Base-by-base conservation (phyloP, 2,113 vertebrate species). In the Myiopsitta monachus region DNA sequence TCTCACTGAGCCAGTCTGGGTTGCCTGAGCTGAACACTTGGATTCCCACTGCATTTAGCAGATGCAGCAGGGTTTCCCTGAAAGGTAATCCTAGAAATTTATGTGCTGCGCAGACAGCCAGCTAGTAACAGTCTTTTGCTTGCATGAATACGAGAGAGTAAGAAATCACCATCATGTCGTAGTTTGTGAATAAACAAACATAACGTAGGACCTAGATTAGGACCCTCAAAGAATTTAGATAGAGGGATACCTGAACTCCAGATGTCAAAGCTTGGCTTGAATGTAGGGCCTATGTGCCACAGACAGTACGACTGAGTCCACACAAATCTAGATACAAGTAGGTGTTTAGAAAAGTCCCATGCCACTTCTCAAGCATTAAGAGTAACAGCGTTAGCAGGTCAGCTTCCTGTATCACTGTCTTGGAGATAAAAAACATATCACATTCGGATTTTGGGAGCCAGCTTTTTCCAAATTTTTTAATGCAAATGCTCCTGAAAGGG, bases 91-190 rank as follows among this genome's bases (percentile, higher is more conserved):
- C 27, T 63, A 87, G 28, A 44, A 31, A 4, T 43, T 44, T 51
- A 36, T 11, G 5, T 54, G 3, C 73, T 62, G 46, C 87, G 33
- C 36, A 86, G 30, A 4, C 28, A 27, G 6, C 4, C 33, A 24
- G 36, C 19, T 49, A 9, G 1, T 24, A 57, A 18, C 10, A 43
- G 38, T 66, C 15, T 9, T 70, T 64, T 39, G 7, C 18, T 89
- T 74, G 18, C 15, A 33, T 2, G 2, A 1, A 2, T 15, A 19
- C 10, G 30, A 74, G 30, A 43, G 18, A 49, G 6, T 18, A 39
- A 38, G 55, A 82, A 66, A 59, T 27, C 9, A 38, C 7, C 9
- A 23, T 16, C 0, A 0, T 52, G 16, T 63, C 22, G n/a, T 18
- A 28, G 3, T 36, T 69, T 62, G 27, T 78, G n/a, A 61, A 41